Base-by-base conservation (phyloP, 2,888 invertebrate species). In the Tenthredo amoena region DNA sequence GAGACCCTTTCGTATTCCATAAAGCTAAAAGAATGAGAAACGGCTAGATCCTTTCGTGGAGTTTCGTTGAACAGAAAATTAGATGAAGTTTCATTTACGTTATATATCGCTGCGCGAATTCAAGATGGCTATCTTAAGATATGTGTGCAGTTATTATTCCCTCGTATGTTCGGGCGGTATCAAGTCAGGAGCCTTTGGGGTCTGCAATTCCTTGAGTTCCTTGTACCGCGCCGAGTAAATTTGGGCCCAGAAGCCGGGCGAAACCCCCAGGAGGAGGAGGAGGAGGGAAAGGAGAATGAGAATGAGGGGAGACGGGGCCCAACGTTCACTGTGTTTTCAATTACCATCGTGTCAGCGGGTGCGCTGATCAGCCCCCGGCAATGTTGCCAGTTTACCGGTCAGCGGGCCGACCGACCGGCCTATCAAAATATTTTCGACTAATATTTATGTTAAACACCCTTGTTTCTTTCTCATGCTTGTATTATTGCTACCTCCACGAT, bases 261-360 rank as follows among this genome's bases (percentile, higher is more conserved):
- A 40, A 81, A 81, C 58, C 21, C 62, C 10, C 40, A 58, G 55
- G 50, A 55, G 62, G 79, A 37, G 37, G 81, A 40, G 12, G 18
- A 21, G 62, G 34, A 37, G 40, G 58, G 3, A 37, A 5, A n/a
- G 50, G 47, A 76, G 18, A 21, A 43, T 12, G 47, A 76, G 43
- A 26, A 47, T 15, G 47, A 76, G 47, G 50, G 47, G 31, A 18
- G 34, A 37, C 37, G 72, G 43, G 65, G 62, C 83, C 37, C 47
- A 18, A 37, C 47, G 68, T 47, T 83, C 68, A 86, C 88, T 88
- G 89, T 88, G 89, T 89, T 90, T 91, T 91, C 92, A 91, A 92
- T 92, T 92, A 91, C 91, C 91, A 89, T 91, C 90, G 89, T 88
- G 91, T 91, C 90, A 90, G 90, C 91, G 89, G 88, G 89, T 88